These are phyloP conservation scores for Maniola jurtina DNA, from an alignment of 1,140 invertebrate species.

Conservation along the genomic window DNA sequence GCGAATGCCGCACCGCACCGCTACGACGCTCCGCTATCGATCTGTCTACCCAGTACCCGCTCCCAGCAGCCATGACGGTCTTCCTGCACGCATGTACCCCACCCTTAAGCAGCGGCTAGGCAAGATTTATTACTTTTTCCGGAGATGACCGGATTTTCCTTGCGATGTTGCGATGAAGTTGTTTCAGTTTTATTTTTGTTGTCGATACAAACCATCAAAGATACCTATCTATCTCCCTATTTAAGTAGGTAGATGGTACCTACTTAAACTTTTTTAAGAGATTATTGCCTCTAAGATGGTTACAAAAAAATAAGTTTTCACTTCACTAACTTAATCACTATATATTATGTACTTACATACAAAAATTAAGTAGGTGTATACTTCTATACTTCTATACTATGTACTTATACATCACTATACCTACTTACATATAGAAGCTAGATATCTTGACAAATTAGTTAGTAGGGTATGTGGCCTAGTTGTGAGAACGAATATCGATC, in stretches of 20 bases:
- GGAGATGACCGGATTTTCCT: conserved; percentile 60
- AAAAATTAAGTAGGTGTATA: too few relatives aligned
- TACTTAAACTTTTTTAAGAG: too few relatives aligned
- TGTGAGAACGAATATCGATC: too few relatives aligned
- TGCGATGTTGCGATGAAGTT: conserved; percentile 21
- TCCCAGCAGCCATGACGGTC: conserved; percentile 17
- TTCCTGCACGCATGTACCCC: conserved; percentile 44
- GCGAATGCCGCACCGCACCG: conserved; percentile 47
- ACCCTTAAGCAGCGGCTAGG: conserved; percentile 42
- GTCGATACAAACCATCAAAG: neutral
- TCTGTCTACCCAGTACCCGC: conserved; percentile 50
- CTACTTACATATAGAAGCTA: too few relatives aligned
- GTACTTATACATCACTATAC: too few relatives aligned
- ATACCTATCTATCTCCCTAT: neutral
- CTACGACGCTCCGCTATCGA: conserved; percentile 57
- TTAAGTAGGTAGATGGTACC: neutral
- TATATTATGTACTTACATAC: too few relatives aligned
- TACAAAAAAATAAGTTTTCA: too few relatives aligned
- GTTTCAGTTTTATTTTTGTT: conserved; percentile 10
- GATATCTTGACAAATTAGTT: too few relatives aligned
- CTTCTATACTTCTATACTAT: too few relatives aligned
- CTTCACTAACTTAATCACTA: too few relatives aligned
- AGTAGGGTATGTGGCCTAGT: too few relatives aligned
- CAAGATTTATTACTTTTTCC: conserved; percentile 67
- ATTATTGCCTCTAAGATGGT: too few relatives aligned